Evolutionary conservation across 2,113 vertebrate species (phyloP), one percentile per base, ranked within the genome.

Genomic region (Equus quagga): DNA sequence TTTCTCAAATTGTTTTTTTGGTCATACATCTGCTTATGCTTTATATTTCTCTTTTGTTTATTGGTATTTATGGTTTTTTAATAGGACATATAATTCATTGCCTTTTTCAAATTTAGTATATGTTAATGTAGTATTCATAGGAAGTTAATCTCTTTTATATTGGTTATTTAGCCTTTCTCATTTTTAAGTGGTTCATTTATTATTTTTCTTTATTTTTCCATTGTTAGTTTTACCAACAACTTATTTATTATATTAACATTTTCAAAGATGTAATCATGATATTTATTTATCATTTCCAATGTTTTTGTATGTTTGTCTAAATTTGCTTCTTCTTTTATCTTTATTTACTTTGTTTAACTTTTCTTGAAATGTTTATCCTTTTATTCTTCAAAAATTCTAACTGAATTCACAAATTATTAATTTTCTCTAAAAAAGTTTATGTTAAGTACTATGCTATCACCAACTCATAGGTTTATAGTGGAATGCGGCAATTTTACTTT

Each of bases 121-220:
- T 70, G 72, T 80, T 81, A 64, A 70, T 41, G 24, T 75, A 33
- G 0, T 36, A 41, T n/a, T 83, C 1, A 31, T n/a, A 54, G 90
- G 65, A 94, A 49, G 41, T 67, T 86, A 56, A 72, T 65, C 60
- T 84, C 10, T 82, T 97, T 96, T 80, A 24, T 44, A 54, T 41
- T 89, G 10, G 2, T 46, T 85, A 8, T 60, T 94, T 70, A 73
- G 4, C 2, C 7, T 91, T 83, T 65, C 24, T 89, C 9, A 44
- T 44, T 88, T 96, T 94, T 62, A 96, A 94, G 79, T 80, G 21
- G 3, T 60, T 75, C 19, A 72, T 67, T 91, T 88, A 24, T 60
- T 76, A 84, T 36, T 62, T 94, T 95, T 84, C 44, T 49, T 36
- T 91, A 60, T 6, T 44, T 81, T 69, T 54, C 65, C n/a, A 54